Evolutionary conservation across 2,113 vertebrate species (phyloP).

Genomic region (Notiomystis cincta): DNA sequence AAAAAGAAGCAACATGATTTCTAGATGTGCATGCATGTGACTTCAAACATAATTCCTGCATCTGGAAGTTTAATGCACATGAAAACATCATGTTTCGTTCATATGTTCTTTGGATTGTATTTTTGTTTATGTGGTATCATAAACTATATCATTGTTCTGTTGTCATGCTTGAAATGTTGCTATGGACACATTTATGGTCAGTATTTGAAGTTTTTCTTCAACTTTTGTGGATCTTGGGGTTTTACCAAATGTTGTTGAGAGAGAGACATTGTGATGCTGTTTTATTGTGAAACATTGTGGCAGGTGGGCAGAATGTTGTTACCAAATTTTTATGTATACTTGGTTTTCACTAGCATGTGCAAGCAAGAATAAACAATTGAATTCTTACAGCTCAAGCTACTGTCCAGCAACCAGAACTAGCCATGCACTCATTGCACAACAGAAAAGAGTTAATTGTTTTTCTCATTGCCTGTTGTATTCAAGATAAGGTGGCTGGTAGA

Average conservation of each 20-base stretch:
- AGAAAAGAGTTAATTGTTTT: background rate
- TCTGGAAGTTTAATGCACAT: background rate
- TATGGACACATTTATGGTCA: slow-evolving; percentile 1
- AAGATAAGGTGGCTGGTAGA: slow-evolving; percentile 23
- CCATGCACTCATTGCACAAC: background rate
- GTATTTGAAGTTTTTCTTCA: slow-evolving; percentile 56
- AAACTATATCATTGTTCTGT: slow-evolving; percentile 49
- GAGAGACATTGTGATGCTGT: background rate
- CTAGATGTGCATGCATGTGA: background rate
- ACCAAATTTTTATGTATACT: background rate
- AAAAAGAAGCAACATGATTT: background rate
- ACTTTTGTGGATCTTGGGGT: background rate
- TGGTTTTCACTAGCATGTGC: background rate
- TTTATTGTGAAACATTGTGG: background rate
- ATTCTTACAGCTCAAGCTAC: background rate
- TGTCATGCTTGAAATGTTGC: slow-evolving; percentile 45
- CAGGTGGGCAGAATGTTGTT: background rate
- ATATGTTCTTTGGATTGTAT: slow-evolving; percentile 30
- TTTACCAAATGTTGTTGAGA: background rate
- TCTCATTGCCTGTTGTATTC: background rate
- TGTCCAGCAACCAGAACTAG: background rate
- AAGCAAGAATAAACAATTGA: background rate
- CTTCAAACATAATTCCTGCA: background rate
- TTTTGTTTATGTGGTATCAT: slow-evolving; percentile 39
- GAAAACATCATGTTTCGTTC: background rate